Conservation (phyloP, 1,140 invertebrate species). For the Bathynomus jamesi region DNA sequence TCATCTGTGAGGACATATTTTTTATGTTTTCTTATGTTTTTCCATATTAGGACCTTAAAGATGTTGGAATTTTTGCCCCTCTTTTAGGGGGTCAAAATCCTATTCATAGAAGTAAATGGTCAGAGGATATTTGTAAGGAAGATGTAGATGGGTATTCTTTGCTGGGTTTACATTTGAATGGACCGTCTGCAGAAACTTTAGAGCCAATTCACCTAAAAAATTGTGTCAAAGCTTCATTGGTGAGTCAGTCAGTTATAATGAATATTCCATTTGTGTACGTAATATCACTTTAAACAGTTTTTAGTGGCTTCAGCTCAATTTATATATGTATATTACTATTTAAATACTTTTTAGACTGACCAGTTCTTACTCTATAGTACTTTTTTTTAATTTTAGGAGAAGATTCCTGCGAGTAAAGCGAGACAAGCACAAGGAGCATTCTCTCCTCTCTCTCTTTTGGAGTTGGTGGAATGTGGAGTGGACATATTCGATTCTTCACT, state of each 20-base stretch:
- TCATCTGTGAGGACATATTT: too few species aligned
- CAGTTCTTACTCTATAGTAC: too few species aligned
- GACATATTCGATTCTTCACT: neutral
- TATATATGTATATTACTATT: too few species aligned
- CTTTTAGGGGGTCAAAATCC: neutral
- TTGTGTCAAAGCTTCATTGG: neutral
- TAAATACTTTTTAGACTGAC: too few species aligned
- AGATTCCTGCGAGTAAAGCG: neutral
- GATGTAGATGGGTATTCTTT: neutral
- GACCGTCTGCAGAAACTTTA: neutral
- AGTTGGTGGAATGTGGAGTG: neutral
- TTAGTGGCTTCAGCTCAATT: too few species aligned
- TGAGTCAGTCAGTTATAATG: too few species aligned
- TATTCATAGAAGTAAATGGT: neutral
- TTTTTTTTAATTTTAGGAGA: neutral
- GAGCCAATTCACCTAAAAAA: neutral
- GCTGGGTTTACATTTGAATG: neutral
- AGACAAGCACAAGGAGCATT: neutral
- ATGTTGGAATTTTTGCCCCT: neutral
- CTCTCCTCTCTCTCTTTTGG: neutral
- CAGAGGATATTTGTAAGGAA: neutral
- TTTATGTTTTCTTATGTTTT: too few species aligned
- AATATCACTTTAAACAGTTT: too few species aligned
- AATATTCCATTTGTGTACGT: too few species aligned
- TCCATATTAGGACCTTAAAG: neutral